Evolutionary conservation across 2,888 invertebrate species (phyloP).

Genomic region (Labia minor): DNA sequence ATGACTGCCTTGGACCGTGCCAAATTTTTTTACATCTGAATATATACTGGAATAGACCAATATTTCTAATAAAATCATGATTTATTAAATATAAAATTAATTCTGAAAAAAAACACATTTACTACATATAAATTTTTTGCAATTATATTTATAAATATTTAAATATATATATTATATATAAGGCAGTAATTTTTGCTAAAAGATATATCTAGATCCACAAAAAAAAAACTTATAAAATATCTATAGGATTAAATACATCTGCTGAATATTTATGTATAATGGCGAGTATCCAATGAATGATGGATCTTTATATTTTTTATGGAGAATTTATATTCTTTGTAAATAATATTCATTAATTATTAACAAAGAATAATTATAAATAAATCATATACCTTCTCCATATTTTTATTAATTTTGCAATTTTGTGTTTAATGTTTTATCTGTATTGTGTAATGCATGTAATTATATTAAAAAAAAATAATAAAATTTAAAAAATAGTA

Average conservation of each 20-base stretch:
- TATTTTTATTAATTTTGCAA: constrained; percentile 4
- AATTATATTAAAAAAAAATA: background rate
- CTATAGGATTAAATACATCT: too few species aligned
- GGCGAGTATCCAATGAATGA: background rate
- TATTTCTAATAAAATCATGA: background rate
- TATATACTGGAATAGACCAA: background rate
- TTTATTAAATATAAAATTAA: too few species aligned
- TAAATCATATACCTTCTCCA: too few species aligned
- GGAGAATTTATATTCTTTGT: too few species aligned
- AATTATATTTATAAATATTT: background rate
- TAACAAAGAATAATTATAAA: too few species aligned
- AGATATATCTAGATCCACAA: background rate
- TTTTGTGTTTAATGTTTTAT: constrained; percentile 4
- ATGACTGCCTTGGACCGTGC: constrained; percentile 13
- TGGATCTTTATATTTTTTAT: background rate
- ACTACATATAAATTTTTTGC: background rate
- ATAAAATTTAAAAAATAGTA: background rate
- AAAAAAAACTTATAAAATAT: too few species aligned
- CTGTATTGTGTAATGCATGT: constrained; percentile 1
- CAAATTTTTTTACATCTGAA: background rate
- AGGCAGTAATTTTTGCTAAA: background rate
- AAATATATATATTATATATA: background rate
- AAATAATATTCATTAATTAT: too few species aligned
- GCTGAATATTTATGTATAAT: too few species aligned
- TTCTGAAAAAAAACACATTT: background rate